phyloP scores from a whole-genome alignment of 2,888 invertebrate species.

The Leistus spinibarbis region DNA sequence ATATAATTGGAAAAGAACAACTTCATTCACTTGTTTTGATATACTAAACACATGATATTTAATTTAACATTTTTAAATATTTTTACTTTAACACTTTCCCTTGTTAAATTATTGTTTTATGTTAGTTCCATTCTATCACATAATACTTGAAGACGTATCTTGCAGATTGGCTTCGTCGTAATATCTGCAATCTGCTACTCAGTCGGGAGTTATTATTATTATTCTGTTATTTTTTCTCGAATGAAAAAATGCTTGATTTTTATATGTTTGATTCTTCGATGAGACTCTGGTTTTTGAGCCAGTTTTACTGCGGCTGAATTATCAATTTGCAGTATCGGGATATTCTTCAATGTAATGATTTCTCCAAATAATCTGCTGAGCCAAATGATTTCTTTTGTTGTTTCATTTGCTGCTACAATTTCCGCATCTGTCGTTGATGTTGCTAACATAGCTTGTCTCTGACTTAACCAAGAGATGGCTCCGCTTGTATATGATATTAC shows the following conservation, averaged over 20 bases:
- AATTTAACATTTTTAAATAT: no score
- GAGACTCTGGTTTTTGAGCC: constrained; percentile 46
- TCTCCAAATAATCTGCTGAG: constrained; percentile 44
- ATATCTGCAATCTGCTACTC: no score
- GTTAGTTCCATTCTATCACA: not conserved
- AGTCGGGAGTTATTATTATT: not conserved
- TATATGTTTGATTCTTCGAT: constrained; percentile 46
- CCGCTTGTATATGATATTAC: constrained; percentile 43
- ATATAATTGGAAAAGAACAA: no score
- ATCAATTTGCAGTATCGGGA: constrained; percentile 43
- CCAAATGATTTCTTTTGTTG: constrained; percentile 46
- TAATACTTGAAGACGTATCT: not conserved
- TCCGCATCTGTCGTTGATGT: constrained; percentile 47
- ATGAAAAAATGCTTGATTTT: constrained; percentile 43
- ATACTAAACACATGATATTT: no score
- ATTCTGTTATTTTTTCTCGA: constrained; percentile 41
- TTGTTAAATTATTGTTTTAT: not conserved
- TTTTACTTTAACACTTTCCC: not conserved
- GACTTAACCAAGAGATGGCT: constrained; percentile 45
- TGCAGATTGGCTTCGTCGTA: not conserved
- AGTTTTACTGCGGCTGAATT: constrained; percentile 46
- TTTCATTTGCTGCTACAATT: constrained; percentile 48
- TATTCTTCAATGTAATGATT: constrained; percentile 39
- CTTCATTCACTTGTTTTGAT: no score
- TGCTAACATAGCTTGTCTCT: constrained; percentile 41